Evolutionary conservation across 2,113 vertebrate species (phyloP).

Genomic region (Chaetops frenatus): DNA sequence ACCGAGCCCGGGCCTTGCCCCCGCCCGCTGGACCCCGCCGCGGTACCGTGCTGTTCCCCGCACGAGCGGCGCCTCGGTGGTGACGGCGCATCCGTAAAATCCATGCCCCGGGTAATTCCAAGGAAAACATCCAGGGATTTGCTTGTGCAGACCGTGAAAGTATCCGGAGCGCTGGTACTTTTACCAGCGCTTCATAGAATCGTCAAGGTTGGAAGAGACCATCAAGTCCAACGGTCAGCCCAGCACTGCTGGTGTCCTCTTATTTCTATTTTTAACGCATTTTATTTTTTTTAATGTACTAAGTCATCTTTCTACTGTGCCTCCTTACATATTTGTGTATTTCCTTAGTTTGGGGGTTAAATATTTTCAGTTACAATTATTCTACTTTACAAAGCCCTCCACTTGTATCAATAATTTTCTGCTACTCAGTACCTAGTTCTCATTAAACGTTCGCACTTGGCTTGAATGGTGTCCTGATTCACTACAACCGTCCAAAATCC

Average conservation of each 20-base stretch:
- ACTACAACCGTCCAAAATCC: background rate
- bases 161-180: rapidly evolving
- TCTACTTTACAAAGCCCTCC: background rate
- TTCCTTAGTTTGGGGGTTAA: background rate
- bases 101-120: rapidly evolving
- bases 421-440: background rate
- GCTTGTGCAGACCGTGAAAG: rapidly evolving
- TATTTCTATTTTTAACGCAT: background rate
- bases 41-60: too few species aligned
- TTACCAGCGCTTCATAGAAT: background rate
- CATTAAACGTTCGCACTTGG: rapidly evolving
- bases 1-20: too few species aligned
- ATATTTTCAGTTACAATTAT: background rate
- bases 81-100: background rate
- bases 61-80: background rate
- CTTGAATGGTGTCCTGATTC: background rate
- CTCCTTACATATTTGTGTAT: rapidly evolving
- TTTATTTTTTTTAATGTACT: background rate
- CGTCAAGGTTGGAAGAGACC: too few species aligned
- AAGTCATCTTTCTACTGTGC: rapidly evolving
- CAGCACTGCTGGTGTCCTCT: background rate
- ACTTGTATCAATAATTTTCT: rapidly evolving
- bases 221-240: rapidly evolving
- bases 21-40: too few species aligned
- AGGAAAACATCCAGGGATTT: background rate